Conservation (phyloP, 37 sponge, comb jelly and placozoan genomes). For the Crambe crambe region DNA sequence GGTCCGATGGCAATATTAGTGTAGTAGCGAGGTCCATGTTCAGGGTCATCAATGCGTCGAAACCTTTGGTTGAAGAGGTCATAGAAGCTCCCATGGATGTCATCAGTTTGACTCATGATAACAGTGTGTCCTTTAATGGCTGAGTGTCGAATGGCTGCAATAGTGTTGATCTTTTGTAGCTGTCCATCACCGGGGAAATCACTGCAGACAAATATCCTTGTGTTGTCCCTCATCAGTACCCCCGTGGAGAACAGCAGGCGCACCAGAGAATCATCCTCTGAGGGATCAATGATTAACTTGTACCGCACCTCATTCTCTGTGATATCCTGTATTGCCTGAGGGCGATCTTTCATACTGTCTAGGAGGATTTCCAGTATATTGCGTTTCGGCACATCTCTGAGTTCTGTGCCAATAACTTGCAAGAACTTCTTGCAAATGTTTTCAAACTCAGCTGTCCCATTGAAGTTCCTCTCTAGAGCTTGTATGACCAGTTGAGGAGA, state of each 20-base stretch:
- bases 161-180: slow-evolving; percentile 78
- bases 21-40: slow-evolving; percentile 64
- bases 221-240: slow-evolving; percentile 52
- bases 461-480: slow-evolving; percentile 92
- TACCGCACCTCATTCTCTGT: slow-evolving; percentile 78
- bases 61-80: slow-evolving; percentile 88
- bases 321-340: slow-evolving; percentile 33
- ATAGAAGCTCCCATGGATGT: slow-evolving; percentile 89
- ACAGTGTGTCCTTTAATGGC: slow-evolving; percentile 84
- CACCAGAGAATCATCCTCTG: slow-evolving; percentile 78
- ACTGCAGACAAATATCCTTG: slow-evolving; percentile 75
- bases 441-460: slow-evolving; percentile 68
- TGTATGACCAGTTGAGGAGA: slow-evolving; percentile 64
- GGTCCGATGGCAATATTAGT: slow-evolving; percentile 92
- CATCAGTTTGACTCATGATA: slow-evolving; percentile 82
- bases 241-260: slow-evolving; percentile 76
- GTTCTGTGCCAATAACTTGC: background rate
- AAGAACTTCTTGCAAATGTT: slow-evolving; percentile 59
- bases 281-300: slow-evolving; percentile 85
- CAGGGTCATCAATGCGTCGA: slow-evolving; percentile 66
- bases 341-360: slow-evolving; percentile 59
- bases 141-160: slow-evolving; percentile 86
- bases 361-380: slow-evolving; percentile 49
- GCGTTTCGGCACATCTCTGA: slow-evolving; percentile 14
- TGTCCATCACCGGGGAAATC: slow-evolving; percentile 81